Evolutionary conservation across 2,113 vertebrate species (phyloP), one percentile per base, ranked within the genome.

Genomic region (Urocitellus parryii): DNA sequence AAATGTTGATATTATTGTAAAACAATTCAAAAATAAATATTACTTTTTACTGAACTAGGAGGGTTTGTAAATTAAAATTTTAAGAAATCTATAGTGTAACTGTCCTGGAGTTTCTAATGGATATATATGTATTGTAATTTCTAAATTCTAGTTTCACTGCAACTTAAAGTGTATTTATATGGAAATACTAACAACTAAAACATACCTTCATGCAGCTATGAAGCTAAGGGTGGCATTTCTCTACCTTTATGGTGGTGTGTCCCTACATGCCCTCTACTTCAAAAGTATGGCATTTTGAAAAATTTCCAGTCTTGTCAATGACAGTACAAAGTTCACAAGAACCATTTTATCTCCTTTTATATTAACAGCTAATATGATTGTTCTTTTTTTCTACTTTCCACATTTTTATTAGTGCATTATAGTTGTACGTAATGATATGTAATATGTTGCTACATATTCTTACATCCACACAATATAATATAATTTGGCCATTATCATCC

Each of bases 281-380:
- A 85, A 96, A 94, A 80, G 20, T 92, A 22, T 68, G 39, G 53
- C 39, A 67, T 89, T 96, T 90, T 84, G 45, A 81, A 93, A 84
- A 82, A 2, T 82, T 82, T 9, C 32, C 39, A 56, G 53, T 92
- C 68, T 88, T 86, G 42, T 86, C 68, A 74, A 5, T 37, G 63
- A 79, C 29, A 82, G 53, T 25, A 63, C 39, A 58, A 51, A 79
- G 27, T 86, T 95, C 76, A 16, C 5, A 82, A 81, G 53, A 68
- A 53, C 48, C 27, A 6, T 80, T 88, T 93, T 89, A 92, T 90
- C 48, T 58, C 70, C 51, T 45, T 92, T 92, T 77, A 84, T 88
- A 61, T 94, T 85, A 85, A 48, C 32, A 84, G 61, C 88, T 95
- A 92, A 90, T 92, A 63, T 45, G 77, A 80, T 81, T 96, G 91